phyloP scores from a whole-genome alignment of 1,140 invertebrate genomes.

The Drosophila nikananu region DNA sequence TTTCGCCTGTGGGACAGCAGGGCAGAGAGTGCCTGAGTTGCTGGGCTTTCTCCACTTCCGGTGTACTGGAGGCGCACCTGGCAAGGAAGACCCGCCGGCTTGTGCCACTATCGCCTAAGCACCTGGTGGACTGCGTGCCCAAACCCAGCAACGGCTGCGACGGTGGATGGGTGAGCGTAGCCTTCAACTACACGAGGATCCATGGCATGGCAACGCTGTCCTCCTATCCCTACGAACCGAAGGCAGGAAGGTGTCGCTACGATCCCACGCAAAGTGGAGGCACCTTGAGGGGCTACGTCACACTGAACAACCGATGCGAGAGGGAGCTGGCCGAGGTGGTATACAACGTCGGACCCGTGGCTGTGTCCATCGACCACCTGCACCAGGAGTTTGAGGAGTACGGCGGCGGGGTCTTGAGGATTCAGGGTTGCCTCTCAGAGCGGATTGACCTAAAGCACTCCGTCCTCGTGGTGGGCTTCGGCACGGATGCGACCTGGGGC shows the following conservation, averaged over 20 bases:
- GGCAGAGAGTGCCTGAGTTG: slow-evolving; percentile 92
- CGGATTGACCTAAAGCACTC: slow-evolving; percentile 71
- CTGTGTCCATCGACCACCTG: slow-evolving; percentile 29
- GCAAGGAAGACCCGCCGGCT: slow-evolving; percentile 88
- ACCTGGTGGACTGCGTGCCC: slow-evolving; percentile 94
- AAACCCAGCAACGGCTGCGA: slow-evolving; percentile 94
- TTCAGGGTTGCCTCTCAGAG: slow-evolving; percentile 88
- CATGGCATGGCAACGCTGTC: slow-evolving; percentile 90
- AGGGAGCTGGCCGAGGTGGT: slow-evolving; percentile 89
- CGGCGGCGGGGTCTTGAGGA: slow-evolving; percentile 11
- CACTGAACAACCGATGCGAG: slow-evolving; percentile 88
- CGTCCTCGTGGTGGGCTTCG: slow-evolving; percentile 91
- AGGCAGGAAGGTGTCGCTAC: slow-evolving; percentile 85
- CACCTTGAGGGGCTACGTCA: slow-evolving; percentile 85
- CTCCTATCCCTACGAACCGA: slow-evolving; percentile 91
- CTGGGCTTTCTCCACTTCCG: slow-evolving; percentile 97
- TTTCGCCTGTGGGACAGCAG: slow-evolving; percentile 88
- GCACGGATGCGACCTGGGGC: slow-evolving; percentile 53
- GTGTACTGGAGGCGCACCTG: slow-evolving; percentile 91
- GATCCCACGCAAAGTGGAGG: slow-evolving; percentile 3
- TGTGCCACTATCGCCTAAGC: slow-evolving; percentile 94
- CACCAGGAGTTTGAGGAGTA: slow-evolving; percentile 20
- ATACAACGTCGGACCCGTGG: slow-evolving; percentile 87
- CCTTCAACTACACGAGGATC: slow-evolving; percentile 91
- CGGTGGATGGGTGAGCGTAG: slow-evolving; percentile 91